Evolutionary conservation across 1,140 invertebrate genomes (phyloP), one percentile per base, ranked within the genome.

Genomic region (Brachionus manjavacas): DNA sequence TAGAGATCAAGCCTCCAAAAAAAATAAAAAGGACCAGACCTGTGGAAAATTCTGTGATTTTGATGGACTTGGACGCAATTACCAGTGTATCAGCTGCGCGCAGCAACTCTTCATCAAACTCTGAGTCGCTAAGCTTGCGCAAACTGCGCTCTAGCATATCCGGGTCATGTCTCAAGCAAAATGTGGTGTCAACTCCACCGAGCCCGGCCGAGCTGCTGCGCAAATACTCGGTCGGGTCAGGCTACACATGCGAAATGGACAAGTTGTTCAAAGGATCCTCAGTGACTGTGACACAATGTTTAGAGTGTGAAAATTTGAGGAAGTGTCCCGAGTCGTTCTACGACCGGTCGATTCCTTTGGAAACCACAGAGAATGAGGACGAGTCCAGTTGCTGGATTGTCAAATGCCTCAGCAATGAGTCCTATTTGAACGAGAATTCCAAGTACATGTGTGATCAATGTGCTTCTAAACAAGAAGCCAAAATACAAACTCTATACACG

Each of bases 361-460:
- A 76, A 52, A 76, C 72, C 41, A 76, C 72, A 3, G 72, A 76
- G 20, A 49, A 76, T 25, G 72, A 76, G 49, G 72, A 76, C 28
- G 72, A 76, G 25, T 76, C 72, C 8, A 76, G 39, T 6, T 76
- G 72, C 28, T 76, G 72, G 72, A 76, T 76, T 2, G 39, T 46
- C n/a, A 76, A 76, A 46, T 76, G 72, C 25, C 46, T 76, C 14
- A 76, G 72, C 25, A 76, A 76, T n/a, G 72, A 76, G 25, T 76
- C 72, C 20, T 76, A 76, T 76, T 76, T 76, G 41, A 76, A 76
- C 46, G 72, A 76, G 25, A 76, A 76, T 31, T 76, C 72, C 41
- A 76, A 76, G 46, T 76, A 76, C 25, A 76, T 76, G 72, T 76
- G 72, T 25, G 72, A 76, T 12, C 72, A 76, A 76, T 76, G 72